phyloP scores from a whole-genome alignment of 2,888 invertebrate species.

The Brachyptera risi region DNA sequence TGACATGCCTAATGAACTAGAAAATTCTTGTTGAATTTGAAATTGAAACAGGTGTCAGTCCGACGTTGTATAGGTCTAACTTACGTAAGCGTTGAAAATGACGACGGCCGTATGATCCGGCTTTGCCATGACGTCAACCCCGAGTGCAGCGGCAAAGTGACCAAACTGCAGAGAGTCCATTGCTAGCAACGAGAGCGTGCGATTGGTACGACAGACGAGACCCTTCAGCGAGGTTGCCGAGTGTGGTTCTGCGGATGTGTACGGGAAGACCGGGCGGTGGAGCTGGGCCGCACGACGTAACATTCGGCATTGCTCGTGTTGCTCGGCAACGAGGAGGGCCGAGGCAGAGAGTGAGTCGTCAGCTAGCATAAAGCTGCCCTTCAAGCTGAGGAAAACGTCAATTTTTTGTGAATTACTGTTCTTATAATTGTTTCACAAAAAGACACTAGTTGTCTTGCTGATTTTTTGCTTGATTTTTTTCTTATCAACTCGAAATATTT shows the following conservation, averaged over 20 bases:
- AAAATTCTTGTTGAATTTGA: too few relatives aligned
- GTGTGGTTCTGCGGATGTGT: slow-evolving; percentile 36
- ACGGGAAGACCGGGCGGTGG: slow-evolving; percentile 43
- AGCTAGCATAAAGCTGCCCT: slow-evolving; percentile 50
- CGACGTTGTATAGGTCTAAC: too few relatives aligned
- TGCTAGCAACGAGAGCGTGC: slow-evolving; percentile 59
- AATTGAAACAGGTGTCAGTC: too few relatives aligned
- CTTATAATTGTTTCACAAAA: too few relatives aligned
- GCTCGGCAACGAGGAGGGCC: slow-evolving; percentile 42
- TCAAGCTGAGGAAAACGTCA: too few relatives aligned
- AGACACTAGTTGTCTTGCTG: too few relatives aligned
- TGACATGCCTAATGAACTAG: too few relatives aligned
- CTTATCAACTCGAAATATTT: too few relatives aligned
- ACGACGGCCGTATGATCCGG: slow-evolving; percentile 63
- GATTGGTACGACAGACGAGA: slow-evolving; percentile 50
- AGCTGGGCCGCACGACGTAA: slow-evolving; percentile 46
- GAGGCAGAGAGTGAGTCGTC: slow-evolving; percentile 54
- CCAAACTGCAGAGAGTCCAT: slow-evolving; percentile 69
- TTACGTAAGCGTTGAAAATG: slow-evolving; percentile 66
- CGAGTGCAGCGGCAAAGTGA: slow-evolving; percentile 70
- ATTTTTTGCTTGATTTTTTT: too few relatives aligned
- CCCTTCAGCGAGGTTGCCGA: slow-evolving; percentile 39
- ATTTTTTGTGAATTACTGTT: too few relatives aligned
- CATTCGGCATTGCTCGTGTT: slow-evolving; percentile 26
- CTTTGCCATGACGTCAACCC: slow-evolving; percentile 58